Evolutionary conservation across 2,113 vertebrate species (phyloP), one percentile per base, ranked within the genome.

Genomic region (Indicator indicator): DNA sequence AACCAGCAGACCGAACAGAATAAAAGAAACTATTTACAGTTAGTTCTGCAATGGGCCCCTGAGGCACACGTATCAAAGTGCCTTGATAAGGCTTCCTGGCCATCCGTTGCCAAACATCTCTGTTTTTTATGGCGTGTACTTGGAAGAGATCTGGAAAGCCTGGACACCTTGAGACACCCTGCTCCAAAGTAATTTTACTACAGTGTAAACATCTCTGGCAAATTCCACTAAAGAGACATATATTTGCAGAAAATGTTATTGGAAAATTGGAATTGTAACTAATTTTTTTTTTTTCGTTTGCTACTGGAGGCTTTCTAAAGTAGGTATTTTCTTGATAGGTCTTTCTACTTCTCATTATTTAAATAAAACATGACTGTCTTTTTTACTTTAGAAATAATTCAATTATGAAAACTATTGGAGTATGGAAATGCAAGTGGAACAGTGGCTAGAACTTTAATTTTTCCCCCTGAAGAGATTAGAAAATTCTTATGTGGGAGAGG

Each of bases 371-470:
- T 50, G 7, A 52, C 69, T 76, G 20, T 13, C 16, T 91, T 71
- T 84, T 70, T 90, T 83, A 44, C 58, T 89, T 90, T 52, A 92
- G 86, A 89, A 94, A 80, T 80, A 91, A 92, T 89, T 46, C 60
- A 93, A 83, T 95, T 95, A 90, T 11, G 21, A 42, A 93, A 92
- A 85, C 27, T 46, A 17, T 70, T 77, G 38, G 33, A 80, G 56
- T 87, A 95, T 62, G 65, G 74, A 95, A 95, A 94, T 88, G 60
- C 13, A 96, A 95, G 89, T 87, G 63, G 75, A 91, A 89, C 24
- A 60, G 23, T 44, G 40, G 24, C 5, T 56, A 88, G 26, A 90
- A 91, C 89, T 89, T 85, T 71, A 92, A 91, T 94, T 94, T 93
- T 38, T 16, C 9, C 20, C 20, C 33, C 62, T 86, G 50, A 90